A percentile compares a stretch with the other conserved stretches of the same genome.
These are phyloP conservation scores for Drosophila engyochracea DNA, from an alignment of 2,888 invertebrate genomes.

Conservation along the genomic window DNA sequence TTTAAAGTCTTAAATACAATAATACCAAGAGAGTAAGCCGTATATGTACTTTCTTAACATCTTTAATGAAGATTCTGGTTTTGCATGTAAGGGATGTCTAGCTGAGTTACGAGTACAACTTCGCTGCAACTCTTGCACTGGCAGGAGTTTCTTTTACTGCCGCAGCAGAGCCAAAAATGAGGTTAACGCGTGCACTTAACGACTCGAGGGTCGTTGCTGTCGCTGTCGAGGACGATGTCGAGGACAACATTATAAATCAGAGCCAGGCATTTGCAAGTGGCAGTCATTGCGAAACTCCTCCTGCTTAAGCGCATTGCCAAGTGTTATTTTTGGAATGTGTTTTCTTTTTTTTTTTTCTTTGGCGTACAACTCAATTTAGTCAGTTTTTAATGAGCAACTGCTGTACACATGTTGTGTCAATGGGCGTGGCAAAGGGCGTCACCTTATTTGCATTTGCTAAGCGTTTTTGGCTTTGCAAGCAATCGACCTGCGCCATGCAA, in stretches of 20 bases:
- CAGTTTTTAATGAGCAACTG: constrained; percentile 74
- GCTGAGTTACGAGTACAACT: constrained; percentile 48
- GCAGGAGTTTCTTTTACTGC: constrained; percentile 56
- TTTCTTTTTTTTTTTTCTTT: neutral
- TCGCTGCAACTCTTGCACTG: constrained; percentile 45
- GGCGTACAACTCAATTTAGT: constrained; percentile 73
- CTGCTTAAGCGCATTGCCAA: constrained; percentile 55
- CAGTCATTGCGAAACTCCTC: constrained; percentile 60
- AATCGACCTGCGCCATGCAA: constrained; percentile 36
- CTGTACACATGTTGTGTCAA: constrained; percentile 51
- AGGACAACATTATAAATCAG: constrained; percentile 79
- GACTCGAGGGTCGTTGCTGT: constrained; percentile 57
- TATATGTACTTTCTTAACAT: neutral
- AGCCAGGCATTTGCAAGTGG: constrained; percentile 79
- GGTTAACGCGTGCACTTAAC: constrained; percentile 80
- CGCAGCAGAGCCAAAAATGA: constrained; percentile 63
- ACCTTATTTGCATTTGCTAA: constrained; percentile 70
- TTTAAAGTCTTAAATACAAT: neutral
- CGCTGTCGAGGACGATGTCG: constrained; percentile 55
- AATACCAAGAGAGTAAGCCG: neutral
- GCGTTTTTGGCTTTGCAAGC: constrained; percentile 56
- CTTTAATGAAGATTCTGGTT: neutral
- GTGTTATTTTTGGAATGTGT: constrained; percentile 46
- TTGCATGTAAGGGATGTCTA: constrained; percentile 42
- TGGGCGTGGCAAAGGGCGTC: constrained; percentile 37